A percentile compares a stretch with the other conserved stretches of the same genome.
phyloP scores from a whole-genome alignment of 2,888 invertebrate genomes.

The Yponomeuta cagnagella region DNA sequence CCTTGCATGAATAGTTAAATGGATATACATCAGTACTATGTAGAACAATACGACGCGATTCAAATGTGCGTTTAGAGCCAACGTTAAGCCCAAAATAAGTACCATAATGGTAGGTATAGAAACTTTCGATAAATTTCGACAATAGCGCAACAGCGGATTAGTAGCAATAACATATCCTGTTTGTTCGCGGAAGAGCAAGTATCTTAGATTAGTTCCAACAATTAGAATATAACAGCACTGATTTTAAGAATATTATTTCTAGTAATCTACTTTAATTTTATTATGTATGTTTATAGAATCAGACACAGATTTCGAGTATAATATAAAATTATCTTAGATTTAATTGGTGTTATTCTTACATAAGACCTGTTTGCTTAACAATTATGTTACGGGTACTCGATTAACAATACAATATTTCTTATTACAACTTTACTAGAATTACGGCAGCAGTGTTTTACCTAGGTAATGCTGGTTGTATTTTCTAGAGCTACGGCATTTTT shows the following conservation, averaged over 20 bases:
- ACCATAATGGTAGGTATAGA: too few species aligned
- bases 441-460: background rate
- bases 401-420: background rate
- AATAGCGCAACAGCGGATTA: too few species aligned
- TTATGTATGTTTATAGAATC: background rate
- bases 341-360: constrained; percentile 59
- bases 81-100: too few species aligned
- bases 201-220: background rate
- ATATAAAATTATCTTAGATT: background rate
- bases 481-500: background rate
- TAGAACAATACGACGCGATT: too few species aligned
- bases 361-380: constrained; percentile 13
- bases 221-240: background rate
- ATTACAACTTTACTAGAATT: background rate
- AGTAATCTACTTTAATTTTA: background rate
- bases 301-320: background rate
- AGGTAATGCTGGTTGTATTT: background rate
- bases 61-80: too few species aligned
- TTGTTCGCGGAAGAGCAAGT: background rate
- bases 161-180: background rate
- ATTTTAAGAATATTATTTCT: background rate
- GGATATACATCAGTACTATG: too few species aligned
- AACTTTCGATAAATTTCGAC: too few species aligned
- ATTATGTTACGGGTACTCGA: background rate
- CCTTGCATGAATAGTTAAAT: too few species aligned